Evolutionary conservation across 2,888 invertebrate species (phyloP).

Genomic region (Drosophila gaucha): DNA sequence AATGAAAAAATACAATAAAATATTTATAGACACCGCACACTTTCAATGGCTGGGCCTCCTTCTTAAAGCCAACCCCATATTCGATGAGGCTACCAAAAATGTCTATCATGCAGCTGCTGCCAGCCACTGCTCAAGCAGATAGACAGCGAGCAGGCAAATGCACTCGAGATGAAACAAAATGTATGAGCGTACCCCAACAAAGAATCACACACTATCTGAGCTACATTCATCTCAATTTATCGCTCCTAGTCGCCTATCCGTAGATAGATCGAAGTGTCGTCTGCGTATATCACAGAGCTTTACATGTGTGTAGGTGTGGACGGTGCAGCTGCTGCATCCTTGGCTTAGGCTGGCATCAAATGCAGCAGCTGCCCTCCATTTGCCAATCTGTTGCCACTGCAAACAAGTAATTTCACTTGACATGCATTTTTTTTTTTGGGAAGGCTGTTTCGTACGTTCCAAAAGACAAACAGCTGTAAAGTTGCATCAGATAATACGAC

Average conservation of each 20-base stretch:
- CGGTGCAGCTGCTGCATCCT: slow-evolving; percentile 22
- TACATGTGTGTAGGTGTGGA: slow-evolving; percentile 15
- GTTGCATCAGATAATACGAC: slow-evolving; percentile 39
- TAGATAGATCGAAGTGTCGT: slow-evolving; percentile 69
- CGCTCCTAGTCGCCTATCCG: slow-evolving; percentile 58
- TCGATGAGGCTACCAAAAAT: slow-evolving; percentile 19
- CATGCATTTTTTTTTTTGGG: slow-evolving; percentile 64
- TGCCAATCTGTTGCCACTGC: slow-evolving; percentile 43
- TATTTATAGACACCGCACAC: slow-evolving; percentile 51
- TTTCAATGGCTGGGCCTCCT: slow-evolving; percentile 17
- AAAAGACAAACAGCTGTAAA: slow-evolving; percentile 59
- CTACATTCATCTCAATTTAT: slow-evolving; percentile 77
- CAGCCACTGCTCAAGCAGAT: slow-evolving; percentile 13
- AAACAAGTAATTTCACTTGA: slow-evolving; percentile 77
- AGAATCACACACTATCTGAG: slow-evolving; percentile 12
- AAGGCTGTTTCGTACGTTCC: background rate
- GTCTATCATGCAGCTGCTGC: slow-evolving; percentile 16
- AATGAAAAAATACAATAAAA: slow-evolving; percentile 61
- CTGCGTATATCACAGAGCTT: slow-evolving; percentile 53
- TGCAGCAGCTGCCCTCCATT: slow-evolving; percentile 15
- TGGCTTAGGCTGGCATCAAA: background rate
- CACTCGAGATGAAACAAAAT: slow-evolving; percentile 40
- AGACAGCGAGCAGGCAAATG: slow-evolving; percentile 62
- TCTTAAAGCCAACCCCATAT: slow-evolving; percentile 25
- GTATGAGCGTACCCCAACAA: background rate